These are phyloP conservation scores for Daphoenositta chrysoptera DNA, from an alignment of 2,113 vertebrate species.

Conservation along the genomic window DNA sequence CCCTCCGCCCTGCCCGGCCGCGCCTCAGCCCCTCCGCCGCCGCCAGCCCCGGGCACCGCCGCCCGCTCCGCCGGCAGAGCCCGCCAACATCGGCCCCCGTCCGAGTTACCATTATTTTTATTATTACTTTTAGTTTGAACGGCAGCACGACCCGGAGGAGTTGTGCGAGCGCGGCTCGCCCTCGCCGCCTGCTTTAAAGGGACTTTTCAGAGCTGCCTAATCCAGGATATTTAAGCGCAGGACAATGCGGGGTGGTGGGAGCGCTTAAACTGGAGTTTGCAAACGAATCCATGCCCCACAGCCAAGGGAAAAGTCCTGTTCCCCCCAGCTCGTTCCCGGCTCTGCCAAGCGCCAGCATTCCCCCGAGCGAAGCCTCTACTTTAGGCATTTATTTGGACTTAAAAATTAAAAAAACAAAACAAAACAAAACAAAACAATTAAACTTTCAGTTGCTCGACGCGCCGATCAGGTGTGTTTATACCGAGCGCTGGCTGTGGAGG, in stretches of 20 bases:
- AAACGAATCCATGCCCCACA: conserved; percentile 8
- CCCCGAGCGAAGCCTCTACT: neutral
- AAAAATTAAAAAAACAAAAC: neutral
- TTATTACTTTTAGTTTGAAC: neutral
- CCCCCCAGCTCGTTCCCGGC: neutral
- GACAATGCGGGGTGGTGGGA: neutral
- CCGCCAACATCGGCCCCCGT: neutral
- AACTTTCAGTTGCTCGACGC: neutral
- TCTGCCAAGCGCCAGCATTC: neutral
- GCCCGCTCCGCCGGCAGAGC: neutral
- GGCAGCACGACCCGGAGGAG: neutral
- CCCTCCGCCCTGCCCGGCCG: neutral
- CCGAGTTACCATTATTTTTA: accelerated
- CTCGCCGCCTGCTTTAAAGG: neutral
- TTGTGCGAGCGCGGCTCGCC: neutral
- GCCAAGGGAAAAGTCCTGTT: neutral
- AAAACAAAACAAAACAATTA: neutral
- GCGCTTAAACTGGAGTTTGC: conserved; percentile 17
- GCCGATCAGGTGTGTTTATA: neutral
- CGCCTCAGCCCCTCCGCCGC: neutral
- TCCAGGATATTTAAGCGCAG: neutral
- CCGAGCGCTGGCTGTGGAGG: neutral
- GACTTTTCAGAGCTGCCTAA: neutral
- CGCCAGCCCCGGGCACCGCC: neutral
- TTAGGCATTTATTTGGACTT: neutral